Evolutionary conservation across 2,113 vertebrate species (phyloP).

Genomic region (Serilophus lunatus): DNA sequence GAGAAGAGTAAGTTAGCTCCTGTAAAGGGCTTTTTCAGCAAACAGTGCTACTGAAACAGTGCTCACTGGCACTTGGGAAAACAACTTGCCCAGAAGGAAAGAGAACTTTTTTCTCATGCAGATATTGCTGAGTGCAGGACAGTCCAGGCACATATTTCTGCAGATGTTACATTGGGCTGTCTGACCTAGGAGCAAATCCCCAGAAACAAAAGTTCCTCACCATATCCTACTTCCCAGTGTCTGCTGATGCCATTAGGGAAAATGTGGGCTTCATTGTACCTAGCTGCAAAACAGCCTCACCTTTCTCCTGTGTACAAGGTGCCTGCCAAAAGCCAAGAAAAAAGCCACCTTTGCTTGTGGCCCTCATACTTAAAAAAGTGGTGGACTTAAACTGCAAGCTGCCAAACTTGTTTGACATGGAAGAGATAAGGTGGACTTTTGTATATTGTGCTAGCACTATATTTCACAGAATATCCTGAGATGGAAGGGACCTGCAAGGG

Average conservation of each 20-base stretch:
- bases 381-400: neutral
- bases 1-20: conserved; percentile 38
- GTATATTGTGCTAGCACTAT: neutral
- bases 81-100: neutral
- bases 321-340: neutral
- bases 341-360: neutral
- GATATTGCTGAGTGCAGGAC: neutral
- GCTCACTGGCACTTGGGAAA: neutral
- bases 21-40: conserved; percentile 54
- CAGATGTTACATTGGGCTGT: neutral
- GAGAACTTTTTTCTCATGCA: neutral
- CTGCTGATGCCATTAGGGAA: too few species aligned
- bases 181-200: neutral
- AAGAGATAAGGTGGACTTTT: conserved; percentile 62
- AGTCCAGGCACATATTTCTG: neutral
- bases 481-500: too few species aligned
- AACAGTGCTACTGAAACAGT: neutral
- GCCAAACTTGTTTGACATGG: conserved; percentile 71
- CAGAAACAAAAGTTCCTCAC: neutral
- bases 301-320: neutral
- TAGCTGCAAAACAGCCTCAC: neutral
- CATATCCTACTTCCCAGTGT: neutral
- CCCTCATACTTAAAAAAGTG: neutral
- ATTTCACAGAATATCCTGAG: too few species aligned
- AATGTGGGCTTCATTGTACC: too few species aligned